A percentile compares a stretch with the other conserved stretches of the same genome.
phyloP scores from a whole-genome alignment of 2,888 invertebrate genomes.

The Stramonita haemastoma region DNA sequence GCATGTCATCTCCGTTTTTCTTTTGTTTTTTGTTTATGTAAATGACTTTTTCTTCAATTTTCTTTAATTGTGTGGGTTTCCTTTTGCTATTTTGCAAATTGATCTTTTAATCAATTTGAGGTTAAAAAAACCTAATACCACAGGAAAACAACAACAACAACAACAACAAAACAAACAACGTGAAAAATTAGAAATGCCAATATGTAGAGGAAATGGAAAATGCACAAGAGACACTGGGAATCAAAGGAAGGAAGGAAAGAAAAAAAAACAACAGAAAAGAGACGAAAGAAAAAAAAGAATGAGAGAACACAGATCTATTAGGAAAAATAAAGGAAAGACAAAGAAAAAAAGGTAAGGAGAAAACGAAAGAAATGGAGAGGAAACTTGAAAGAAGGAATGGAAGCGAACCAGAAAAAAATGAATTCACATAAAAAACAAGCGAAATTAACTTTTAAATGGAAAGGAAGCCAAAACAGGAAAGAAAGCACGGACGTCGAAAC shows the following conservation, averaged over 20 bases:
- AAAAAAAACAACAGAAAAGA: neutral
- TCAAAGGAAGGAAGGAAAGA: neutral
- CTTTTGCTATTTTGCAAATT: too few relatives aligned
- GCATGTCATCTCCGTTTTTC: too few relatives aligned
- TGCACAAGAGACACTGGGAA: neutral
- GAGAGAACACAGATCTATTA: neutral
- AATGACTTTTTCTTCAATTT: too few relatives aligned
- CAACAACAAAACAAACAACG: neutral
- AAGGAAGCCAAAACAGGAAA: neutral
- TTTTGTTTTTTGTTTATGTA: too few relatives aligned
- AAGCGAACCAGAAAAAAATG: neutral
- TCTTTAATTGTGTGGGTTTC: too few relatives aligned
- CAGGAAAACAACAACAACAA: too few relatives aligned
- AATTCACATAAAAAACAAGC: neutral
- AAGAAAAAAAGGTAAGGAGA: neutral
- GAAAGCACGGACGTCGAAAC: neutral
- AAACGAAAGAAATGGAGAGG: neutral
- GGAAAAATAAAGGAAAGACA: neutral
- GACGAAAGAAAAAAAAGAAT: neutral
- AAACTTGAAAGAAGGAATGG: too few relatives aligned
- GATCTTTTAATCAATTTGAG: too few relatives aligned
- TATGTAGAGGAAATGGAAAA: neutral
- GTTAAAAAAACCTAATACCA: too few relatives aligned
- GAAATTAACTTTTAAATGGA: neutral
- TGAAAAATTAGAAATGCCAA: neutral